Evolutionary conservation across 2,797 vertebrate genomes (phyloP).

Genomic region (Setipinna tenuifilis): DNA sequence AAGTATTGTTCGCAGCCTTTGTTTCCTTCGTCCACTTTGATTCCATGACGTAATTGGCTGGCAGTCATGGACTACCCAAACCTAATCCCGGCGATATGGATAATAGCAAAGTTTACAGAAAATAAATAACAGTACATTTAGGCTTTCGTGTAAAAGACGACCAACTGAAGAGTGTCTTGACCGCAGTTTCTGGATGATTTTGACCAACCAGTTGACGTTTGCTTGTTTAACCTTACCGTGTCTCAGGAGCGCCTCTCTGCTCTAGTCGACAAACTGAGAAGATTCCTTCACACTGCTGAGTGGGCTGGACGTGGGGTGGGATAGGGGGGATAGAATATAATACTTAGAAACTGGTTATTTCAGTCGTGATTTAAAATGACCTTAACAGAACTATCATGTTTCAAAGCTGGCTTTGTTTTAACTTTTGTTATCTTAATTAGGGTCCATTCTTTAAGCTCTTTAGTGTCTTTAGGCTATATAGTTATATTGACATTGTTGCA

Average conservation of each 20-base stretch:
- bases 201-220: neutral
- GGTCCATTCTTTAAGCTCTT: neutral
- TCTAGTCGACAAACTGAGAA: constrained; percentile 24
- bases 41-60: constrained; percentile 82
- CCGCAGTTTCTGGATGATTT: neutral
- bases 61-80: constrained; percentile 51
- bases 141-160: neutral
- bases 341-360: neutral
- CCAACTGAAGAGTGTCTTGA: neutral
- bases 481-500: neutral
- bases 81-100: constrained; percentile 23
- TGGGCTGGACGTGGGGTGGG: constrained; percentile 2
- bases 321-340: neutral
- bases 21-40: constrained; percentile 73
- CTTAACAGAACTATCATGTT: neutral
- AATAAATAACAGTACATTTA: neutral
- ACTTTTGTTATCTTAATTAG: neutral
- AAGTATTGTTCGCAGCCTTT: constrained; percentile 63
- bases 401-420: neutral
- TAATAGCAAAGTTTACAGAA: neutral
- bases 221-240: neutral
- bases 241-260: neutral
- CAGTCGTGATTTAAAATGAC: neutral
- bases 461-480: neutral
- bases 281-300: constrained; percentile 18